Evolutionary conservation across 2,113 vertebrate genomes (phyloP).

Genomic region (Varanus salvator): DNA sequence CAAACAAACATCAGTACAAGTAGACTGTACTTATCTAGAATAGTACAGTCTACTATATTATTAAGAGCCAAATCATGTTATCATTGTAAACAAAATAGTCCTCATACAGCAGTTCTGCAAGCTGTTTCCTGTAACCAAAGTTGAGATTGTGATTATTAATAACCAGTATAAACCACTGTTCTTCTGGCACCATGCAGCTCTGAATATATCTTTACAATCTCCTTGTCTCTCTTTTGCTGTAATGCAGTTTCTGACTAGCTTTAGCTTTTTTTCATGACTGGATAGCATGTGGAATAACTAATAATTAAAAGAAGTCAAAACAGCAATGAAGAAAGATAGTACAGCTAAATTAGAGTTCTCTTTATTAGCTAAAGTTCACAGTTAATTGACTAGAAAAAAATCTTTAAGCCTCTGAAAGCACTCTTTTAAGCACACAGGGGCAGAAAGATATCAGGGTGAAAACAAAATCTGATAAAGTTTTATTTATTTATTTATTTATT

Average conservation of each 20-base stretch:
- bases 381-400: background rate
- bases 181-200: background rate
- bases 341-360: background rate
- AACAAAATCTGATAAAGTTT: slow-evolving; percentile 12
- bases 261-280: background rate
- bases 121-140: background rate
- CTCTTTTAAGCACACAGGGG: background rate
- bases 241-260: background rate
- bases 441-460: slow-evolving; percentile 3
- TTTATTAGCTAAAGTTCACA: background rate
- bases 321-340: background rate
- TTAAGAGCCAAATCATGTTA: too few species aligned
- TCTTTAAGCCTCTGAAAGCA: slow-evolving; percentile 10
- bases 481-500: too few species aligned
- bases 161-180: background rate
- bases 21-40: too few species aligned
- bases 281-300: background rate
- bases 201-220: background rate
- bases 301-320: background rate
- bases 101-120: background rate
- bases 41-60: too few species aligned
- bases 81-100: background rate
- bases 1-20: too few species aligned
- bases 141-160: background rate
- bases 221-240: background rate